phyloP scores from a whole-genome alignment of 1,140 invertebrate genomes.

The Ladona fulva region DNA sequence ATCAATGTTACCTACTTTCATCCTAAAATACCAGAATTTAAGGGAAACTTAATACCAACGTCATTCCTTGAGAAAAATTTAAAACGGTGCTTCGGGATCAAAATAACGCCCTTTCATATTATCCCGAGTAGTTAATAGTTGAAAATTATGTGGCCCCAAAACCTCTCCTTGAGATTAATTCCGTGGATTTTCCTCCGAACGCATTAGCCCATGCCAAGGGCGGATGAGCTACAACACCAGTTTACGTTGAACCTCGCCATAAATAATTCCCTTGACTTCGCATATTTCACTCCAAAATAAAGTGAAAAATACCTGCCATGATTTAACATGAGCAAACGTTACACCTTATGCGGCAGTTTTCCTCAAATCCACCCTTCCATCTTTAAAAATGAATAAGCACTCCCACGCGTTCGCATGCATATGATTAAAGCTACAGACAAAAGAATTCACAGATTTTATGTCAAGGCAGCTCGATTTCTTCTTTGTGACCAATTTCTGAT shows the following conservation, averaged over 20 bases:
- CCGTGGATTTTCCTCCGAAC: neutral
- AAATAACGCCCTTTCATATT: neutral
- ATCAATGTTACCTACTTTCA: no score
- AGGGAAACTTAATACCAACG: no score
- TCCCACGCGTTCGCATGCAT: no score
- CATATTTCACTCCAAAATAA: neutral
- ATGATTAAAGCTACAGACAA: no score
- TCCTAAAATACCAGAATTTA: no score
- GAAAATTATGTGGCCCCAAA: neutral
- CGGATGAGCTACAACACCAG: neutral
- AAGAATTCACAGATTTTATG: no score
- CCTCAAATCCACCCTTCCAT: neutral
- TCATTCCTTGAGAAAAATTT: no score
- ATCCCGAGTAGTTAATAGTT: neutral
- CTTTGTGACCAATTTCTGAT: no score
- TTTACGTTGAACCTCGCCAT: neutral
- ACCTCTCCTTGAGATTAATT: conserved; percentile 1
- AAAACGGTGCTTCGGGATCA: neutral
- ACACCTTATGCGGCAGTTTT: neutral
- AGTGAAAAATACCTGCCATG: neutral
- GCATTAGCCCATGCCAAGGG: neutral
- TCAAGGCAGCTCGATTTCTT: no score
- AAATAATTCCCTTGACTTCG: neutral
- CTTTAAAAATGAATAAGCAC: neutral
- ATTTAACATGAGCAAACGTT: neutral